A percentile compares a stretch with the other conserved stretches of the same genome.
Conservation (phyloP, 2,888 invertebrate genomes). For the Acleris emargana region DNA sequence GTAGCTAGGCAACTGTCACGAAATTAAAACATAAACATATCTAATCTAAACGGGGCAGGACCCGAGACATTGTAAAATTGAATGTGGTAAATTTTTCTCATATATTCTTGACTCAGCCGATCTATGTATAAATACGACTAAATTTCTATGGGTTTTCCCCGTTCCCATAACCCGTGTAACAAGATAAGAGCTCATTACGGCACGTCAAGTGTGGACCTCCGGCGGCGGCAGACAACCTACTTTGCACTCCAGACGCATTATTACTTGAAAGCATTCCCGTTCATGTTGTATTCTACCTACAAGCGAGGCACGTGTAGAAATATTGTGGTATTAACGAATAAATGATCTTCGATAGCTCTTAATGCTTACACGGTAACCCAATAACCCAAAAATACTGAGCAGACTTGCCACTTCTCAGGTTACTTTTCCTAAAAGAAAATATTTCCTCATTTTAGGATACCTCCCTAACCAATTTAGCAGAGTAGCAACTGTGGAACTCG, state of each 20-base stretch:
- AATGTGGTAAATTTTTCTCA: too few species aligned
- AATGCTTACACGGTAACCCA: neutral
- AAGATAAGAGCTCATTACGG: constrained; percentile 37
- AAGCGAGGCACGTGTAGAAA: neutral
- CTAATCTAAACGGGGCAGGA: too few species aligned
- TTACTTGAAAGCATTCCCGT: constrained; percentile 11
- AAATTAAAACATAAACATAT: too few species aligned
- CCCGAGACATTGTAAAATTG: too few species aligned
- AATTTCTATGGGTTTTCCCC: constrained; percentile 1
- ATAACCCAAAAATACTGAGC: neutral
- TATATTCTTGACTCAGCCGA: too few species aligned
- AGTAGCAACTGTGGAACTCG: neutral
- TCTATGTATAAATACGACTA: too few species aligned
- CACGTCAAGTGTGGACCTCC: constrained; percentile 34
- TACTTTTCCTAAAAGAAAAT: neutral
- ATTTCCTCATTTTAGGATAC: neutral
- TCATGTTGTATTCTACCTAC: neutral
- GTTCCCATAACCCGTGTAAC: constrained; percentile 9
- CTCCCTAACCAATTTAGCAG: neutral
- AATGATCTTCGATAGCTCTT: neutral
- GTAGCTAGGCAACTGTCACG: too few species aligned
- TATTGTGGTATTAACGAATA: constrained; percentile 5
- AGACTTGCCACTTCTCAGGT: neutral
- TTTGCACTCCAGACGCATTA: constrained; percentile 14
- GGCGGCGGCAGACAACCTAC: constrained; percentile 25